These are phyloP conservation scores for Hypanus sabinus DNA, from an alignment of 2,113 vertebrate genomes.

Conservation along the genomic window DNA sequence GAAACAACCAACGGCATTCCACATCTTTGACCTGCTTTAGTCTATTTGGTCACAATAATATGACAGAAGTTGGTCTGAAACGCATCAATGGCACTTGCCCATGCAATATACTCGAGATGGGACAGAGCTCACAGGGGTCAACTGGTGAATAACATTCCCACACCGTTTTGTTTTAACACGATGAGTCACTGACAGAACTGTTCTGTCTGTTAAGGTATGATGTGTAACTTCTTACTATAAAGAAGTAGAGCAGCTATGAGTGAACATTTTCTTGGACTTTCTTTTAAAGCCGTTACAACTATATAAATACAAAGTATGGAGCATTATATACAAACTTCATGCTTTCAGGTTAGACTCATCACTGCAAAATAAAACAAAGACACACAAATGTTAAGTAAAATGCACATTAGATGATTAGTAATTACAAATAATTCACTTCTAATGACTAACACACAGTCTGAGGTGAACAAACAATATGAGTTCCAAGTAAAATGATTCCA, in stretches of 20 bases:
- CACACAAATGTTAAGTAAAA: slow-evolving; percentile 44
- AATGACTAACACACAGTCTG: background rate
- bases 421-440: slow-evolving; percentile 3
- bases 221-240: slow-evolving; percentile 46
- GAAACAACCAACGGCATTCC: slow-evolving; percentile 56
- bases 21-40: slow-evolving; percentile 47
- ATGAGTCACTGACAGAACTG: slow-evolving; percentile 22
- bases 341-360: slow-evolving; percentile 90
- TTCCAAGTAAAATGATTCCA: background rate
- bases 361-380: slow-evolving; percentile 76
- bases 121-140: background rate
- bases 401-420: background rate
- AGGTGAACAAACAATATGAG: background rate
- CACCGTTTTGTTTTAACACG: slow-evolving; percentile 7
- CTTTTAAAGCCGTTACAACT: slow-evolving; percentile 67
- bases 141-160: slow-evolving; percentile 5
- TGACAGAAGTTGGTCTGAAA: slow-evolving; percentile 60
- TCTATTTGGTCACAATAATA: slow-evolving; percentile 65
- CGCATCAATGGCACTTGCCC: slow-evolving; percentile 50
- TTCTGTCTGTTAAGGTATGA: slow-evolving; percentile 12
- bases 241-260: slow-evolving; percentile 69
- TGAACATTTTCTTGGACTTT: slow-evolving; percentile 65
- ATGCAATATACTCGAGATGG: slow-evolving; percentile 61
- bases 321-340: slow-evolving; percentile 97
- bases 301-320: slow-evolving; percentile 87